These are phyloP conservation scores for Drosophila lowei DNA, from an alignment of 1,140 invertebrate species.

Conservation along the genomic window DNA sequence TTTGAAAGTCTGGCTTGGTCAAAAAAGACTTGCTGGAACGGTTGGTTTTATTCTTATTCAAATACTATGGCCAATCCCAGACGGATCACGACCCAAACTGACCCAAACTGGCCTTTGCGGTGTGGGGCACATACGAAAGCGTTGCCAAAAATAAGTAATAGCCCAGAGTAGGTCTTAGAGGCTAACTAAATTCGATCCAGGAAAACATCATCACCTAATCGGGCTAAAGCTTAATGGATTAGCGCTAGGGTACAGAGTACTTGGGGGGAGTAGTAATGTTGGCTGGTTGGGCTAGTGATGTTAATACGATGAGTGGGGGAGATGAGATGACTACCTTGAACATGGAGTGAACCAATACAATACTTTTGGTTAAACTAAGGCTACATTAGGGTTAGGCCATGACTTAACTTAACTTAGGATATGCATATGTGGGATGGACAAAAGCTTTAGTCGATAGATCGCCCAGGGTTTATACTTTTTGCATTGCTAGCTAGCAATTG, in stretches of 20 bases:
- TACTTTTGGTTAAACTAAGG: constrained; percentile 34
- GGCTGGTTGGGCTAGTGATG: constrained; percentile 19
- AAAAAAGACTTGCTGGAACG: constrained; percentile 57
- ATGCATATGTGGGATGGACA: constrained; percentile 35
- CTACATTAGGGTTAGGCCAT: constrained; percentile 43
- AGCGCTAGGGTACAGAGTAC: constrained; percentile 33
- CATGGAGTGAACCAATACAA: constrained; percentile 21
- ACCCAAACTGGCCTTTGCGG: constrained; percentile 10
- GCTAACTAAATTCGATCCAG: constrained; percentile 57
- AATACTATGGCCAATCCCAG: constrained; percentile 21
- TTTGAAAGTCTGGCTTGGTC: constrained; percentile 58
- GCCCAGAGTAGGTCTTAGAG: constrained; percentile 36
- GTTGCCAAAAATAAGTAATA: constrained; percentile 49
- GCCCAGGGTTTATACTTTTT: constrained; percentile 13
- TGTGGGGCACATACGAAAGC: constrained; percentile 35
- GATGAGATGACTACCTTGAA: not conserved
- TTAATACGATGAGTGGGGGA: constrained; percentile 20
- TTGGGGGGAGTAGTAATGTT: not conserved
- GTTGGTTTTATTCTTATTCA: constrained; percentile 42
- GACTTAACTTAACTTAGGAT: constrained; percentile 57
- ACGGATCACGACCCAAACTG: constrained; percentile 6
- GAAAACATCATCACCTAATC: constrained; percentile 41
- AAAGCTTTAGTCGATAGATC: constrained; percentile 19
- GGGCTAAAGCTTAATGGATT: constrained; percentile 47
- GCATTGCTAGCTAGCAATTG: constrained; percentile 8